Conservation (phyloP, 2,797 vertebrate genomes). For the Buceros bicornis region DNA sequence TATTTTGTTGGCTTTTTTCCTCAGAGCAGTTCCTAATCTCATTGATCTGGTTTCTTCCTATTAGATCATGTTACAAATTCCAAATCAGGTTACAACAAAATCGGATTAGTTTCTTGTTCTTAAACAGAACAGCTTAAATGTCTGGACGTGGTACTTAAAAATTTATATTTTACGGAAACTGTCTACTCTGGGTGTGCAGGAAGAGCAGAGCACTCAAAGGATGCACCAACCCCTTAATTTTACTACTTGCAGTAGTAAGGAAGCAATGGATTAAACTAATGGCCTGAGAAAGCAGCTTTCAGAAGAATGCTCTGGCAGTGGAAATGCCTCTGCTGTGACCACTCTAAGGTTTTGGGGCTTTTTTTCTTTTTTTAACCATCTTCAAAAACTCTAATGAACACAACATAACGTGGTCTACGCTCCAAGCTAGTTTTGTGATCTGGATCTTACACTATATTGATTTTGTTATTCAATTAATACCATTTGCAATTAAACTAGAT, state of each 20-base stretch:
- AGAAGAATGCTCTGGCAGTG: neutral
- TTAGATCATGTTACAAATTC: conserved; percentile 62
- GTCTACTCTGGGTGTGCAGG: neutral
- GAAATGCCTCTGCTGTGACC: neutral
- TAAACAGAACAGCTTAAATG: conserved; percentile 11
- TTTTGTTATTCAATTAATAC: neutral
- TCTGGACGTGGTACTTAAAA: conserved; percentile 18
- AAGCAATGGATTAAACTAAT: neutral
- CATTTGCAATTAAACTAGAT: neutral
- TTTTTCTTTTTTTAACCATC: neutral
- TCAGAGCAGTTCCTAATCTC: conserved; percentile 35
- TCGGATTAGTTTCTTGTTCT: conserved; percentile 24
- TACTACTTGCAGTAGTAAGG: neutral
- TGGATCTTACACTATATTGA: neutral
- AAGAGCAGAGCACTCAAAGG: neutral
- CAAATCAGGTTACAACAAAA: conserved; percentile 56
- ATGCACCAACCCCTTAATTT: neutral
- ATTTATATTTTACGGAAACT: neutral
- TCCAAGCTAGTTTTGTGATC: neutral
- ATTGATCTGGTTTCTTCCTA: conserved; percentile 23
- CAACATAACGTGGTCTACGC: neutral
- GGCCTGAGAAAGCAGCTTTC: neutral
- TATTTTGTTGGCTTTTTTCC: neutral
- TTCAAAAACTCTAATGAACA: neutral
- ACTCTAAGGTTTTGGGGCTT: neutral